phyloP scores from a whole-genome alignment of 92 coral and sea anemone species.

The Hydrozoanthus gracilis region DNA sequence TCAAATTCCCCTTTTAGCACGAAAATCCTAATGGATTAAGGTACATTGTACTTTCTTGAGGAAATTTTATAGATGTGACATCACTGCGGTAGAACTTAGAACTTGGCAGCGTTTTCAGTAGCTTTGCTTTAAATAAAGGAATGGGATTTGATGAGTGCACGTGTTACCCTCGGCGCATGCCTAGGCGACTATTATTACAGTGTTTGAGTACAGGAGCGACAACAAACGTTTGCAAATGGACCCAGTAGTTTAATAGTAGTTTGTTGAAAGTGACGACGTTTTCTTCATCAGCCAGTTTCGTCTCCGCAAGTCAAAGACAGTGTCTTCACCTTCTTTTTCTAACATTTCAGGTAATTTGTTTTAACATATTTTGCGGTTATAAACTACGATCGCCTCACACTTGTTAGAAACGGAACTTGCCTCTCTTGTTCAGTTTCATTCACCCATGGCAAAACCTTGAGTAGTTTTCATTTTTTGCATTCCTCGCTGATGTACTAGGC shows the following conservation, averaged over 20 bases:
- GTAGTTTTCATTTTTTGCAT: neutral
- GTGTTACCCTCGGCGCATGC: constrained; percentile 52
- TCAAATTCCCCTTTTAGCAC: neutral
- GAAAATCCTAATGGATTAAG: neutral
- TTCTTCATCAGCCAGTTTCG: neutral
- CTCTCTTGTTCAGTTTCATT: constrained; percentile 35
- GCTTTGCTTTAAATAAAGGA: neutral
- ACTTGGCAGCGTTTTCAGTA: constrained; percentile 13
- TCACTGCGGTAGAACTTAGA: neutral
- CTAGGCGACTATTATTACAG: constrained; percentile 45
- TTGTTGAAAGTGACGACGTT: neutral
- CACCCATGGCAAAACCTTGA: constrained; percentile 26
- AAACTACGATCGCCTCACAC: constrained; percentile 13
- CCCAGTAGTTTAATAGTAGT: neutral
- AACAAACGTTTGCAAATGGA: constrained; percentile 3
- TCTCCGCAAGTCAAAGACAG: neutral
- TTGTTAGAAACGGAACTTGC: constrained; percentile 6
- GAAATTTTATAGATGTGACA: neutral
- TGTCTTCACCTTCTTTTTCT: neutral
- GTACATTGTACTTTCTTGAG: no score
- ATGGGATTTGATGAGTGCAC: constrained; percentile 32
- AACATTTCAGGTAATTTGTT: constrained; percentile 24
- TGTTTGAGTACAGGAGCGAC: constrained; percentile 21
- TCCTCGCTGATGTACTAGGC: neutral
- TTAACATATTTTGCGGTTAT: constrained; percentile 7